These are phyloP conservation scores for Eudyptes chrysolophus DNA, from an alignment of 2,113 vertebrate genomes.

Conservation along the genomic window DNA sequence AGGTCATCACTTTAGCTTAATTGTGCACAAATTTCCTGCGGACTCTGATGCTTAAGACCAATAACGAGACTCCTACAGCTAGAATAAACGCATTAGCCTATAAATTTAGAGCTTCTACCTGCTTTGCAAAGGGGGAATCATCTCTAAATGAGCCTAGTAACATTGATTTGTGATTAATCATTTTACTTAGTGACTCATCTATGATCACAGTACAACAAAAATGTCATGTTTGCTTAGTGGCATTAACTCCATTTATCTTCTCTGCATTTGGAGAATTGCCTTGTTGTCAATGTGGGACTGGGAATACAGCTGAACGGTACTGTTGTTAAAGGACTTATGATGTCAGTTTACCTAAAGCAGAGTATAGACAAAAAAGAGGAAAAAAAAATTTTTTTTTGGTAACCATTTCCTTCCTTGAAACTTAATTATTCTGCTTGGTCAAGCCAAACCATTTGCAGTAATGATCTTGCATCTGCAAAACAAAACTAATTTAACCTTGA, in stretches of 20 bases:
- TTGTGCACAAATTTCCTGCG: constrained; percentile 75
- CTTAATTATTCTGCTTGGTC: background rate
- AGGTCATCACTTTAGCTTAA: constrained; percentile 75
- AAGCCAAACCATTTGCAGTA: background rate
- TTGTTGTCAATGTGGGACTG: constrained; percentile 66
- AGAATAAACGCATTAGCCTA: constrained; percentile 79
- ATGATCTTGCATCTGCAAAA: background rate
- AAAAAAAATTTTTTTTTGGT: background rate
- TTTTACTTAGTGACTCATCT: constrained; percentile 78
- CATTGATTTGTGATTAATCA: constrained; percentile 81
- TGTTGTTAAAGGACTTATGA: constrained; percentile 15
- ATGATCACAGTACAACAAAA: constrained; percentile 73
- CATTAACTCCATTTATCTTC: constrained; percentile 76
- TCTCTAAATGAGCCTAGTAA: constrained; percentile 77
- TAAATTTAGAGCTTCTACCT: constrained; percentile 72
- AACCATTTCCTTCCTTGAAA: background rate
- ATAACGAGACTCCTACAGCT: constrained; percentile 70
- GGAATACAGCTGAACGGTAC: constrained; percentile 30
- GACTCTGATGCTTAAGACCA: constrained; percentile 59
- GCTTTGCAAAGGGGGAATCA: constrained; percentile 67
- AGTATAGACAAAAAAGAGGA: background rate
- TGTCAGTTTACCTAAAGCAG: background rate
- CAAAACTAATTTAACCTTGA: background rate
- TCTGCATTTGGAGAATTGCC: constrained; percentile 69
- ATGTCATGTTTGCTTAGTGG: constrained; percentile 74